phyloP scores from a whole-genome alignment of 2,797 vertebrate species.

The Cyprinella venusta region DNA sequence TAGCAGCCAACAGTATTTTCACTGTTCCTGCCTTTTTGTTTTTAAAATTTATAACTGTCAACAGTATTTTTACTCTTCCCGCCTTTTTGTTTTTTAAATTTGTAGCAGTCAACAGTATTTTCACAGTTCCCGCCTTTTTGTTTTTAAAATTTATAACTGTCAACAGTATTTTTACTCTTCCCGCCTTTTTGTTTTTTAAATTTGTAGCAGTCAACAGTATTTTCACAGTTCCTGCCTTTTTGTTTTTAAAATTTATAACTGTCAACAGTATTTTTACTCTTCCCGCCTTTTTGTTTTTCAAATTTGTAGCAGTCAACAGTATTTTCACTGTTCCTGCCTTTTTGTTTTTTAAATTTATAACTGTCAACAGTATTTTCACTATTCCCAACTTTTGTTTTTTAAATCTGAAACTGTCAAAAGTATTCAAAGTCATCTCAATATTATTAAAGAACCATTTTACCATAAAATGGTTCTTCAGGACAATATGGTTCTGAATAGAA shows the following conservation, averaged over 20 bases:
- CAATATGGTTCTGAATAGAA: too few relatives aligned
- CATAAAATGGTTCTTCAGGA: too few relatives aligned
- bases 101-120: too few relatives aligned
- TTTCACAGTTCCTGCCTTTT: not conserved
- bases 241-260: not conserved
- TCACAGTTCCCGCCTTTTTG: not conserved
- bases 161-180: not conserved
- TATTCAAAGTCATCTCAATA: not conserved
- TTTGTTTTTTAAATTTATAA: not conserved
- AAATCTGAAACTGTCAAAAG: too few relatives aligned
- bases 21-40: too few relatives aligned
- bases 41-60: too few relatives aligned
- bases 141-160: not conserved
- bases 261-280: not conserved
- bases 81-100: too few relatives aligned
- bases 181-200: not conserved
- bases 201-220: not conserved
- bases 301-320: not conserved
- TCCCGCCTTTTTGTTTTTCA: not conserved
- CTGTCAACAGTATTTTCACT: not conserved
- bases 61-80: too few relatives aligned
- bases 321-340: not conserved
- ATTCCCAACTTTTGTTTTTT: not conserved
- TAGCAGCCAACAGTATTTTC: too few relatives aligned
- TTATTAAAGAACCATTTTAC: not conserved